Evolutionary conservation across 2,113 vertebrate genomes (phyloP).

Genomic region (Rhinichthys klamathensis): DNA sequence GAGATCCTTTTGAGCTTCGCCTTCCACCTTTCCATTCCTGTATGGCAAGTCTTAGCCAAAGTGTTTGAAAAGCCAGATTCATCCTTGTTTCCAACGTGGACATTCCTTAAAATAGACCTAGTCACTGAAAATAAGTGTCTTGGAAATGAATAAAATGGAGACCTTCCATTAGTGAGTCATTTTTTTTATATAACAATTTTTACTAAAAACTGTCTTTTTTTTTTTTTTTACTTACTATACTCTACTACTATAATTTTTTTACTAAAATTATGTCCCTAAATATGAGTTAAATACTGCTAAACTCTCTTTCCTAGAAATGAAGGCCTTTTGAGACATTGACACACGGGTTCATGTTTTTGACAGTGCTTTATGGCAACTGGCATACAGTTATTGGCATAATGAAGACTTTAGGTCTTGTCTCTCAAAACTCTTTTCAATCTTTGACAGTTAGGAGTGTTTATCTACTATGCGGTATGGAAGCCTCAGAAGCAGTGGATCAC

Average conservation of each 20-base stretch:
- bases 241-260: too few species aligned
- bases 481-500: conserved; percentile 91
- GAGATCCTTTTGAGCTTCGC: background rate
- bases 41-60: conserved; percentile 18
- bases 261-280: background rate
- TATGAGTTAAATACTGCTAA: background rate
- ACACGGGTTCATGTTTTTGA: background rate
- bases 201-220: background rate
- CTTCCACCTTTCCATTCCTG: conserved; percentile 22
- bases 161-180: background rate
- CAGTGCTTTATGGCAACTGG: background rate
- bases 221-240: background rate
- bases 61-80: conserved; percentile 22
- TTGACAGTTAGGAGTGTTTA: conserved; percentile 82
- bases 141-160: background rate
- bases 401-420: background rate
- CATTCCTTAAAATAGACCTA: conserved; percentile 1
- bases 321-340: background rate
- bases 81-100: background rate
- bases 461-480: conserved; percentile 91
- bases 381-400: background rate
- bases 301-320: background rate
- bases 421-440: background rate
- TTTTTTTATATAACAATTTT: background rate
- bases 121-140: background rate